A percentile compares a stretch with the other conserved stretches of the same genome.
These are phyloP conservation scores for Erinaceus europaeus DNA, from an alignment of 2,113 vertebrate genomes.

Conservation along the genomic window DNA sequence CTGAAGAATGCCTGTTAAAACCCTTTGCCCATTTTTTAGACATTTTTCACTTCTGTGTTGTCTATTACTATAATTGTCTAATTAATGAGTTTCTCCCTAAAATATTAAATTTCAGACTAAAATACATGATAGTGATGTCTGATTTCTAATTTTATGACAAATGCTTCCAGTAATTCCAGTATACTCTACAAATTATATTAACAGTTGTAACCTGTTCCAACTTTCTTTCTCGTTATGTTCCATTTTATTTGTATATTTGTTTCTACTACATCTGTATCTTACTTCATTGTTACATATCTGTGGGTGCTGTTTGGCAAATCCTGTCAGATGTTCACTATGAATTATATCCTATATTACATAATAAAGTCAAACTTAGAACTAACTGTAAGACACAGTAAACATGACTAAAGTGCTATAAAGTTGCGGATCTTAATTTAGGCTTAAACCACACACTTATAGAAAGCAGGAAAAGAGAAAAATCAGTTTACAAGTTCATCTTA, in stretches of 20 bases:
- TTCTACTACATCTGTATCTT: not conserved
- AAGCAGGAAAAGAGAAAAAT: not conserved
- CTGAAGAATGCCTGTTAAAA: not conserved
- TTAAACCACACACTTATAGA: not conserved
- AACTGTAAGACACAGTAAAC: not conserved
- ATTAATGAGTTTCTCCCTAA: too few species aligned
- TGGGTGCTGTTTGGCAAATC: not conserved
- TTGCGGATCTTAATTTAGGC: not conserved
- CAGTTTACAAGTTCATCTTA: not conserved
- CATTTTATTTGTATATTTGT: not conserved
- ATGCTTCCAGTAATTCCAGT: not conserved
- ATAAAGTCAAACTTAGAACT: not conserved
- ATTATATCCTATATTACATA: not conserved
- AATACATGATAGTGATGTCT: not conserved
- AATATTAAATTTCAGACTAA: not conserved
- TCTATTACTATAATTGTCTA: too few species aligned
- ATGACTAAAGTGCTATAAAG: not conserved
- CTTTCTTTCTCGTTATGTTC: not conserved
- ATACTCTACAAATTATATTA: not conserved
- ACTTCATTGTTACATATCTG: not conserved
- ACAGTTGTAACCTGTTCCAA: not conserved
- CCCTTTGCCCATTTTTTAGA: not conserved
- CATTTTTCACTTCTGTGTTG: not conserved
- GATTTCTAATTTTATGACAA: constrained; percentile 17
- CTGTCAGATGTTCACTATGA: not conserved